phyloP scores from a whole-genome alignment of 2,888 invertebrate genomes.

The Chalcosyrphus nemorum region DNA sequence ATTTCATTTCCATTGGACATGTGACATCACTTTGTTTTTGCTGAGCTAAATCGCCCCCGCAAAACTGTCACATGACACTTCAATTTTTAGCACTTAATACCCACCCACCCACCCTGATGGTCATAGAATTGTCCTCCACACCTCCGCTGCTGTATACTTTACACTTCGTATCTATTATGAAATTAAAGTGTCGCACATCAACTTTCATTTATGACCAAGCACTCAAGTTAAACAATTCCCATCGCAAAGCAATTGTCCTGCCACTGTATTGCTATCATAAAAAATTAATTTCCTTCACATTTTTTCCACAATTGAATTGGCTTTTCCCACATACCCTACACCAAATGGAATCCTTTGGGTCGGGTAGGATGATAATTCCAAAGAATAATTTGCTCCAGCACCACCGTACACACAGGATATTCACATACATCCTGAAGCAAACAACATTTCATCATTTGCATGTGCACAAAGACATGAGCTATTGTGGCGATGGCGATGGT shows the following conservation, averaged over 20 bases:
- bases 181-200: slow-evolving; percentile 43
- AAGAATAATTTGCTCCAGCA: neutral
- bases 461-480: neutral
- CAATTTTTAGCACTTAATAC: neutral
- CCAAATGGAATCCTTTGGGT: slow-evolving; percentile 59
- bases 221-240: slow-evolving; percentile 55
- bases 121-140: neutral
- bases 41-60: neutral
- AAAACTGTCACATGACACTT: slow-evolving; percentile 1
- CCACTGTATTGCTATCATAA: slow-evolving; percentile 8
- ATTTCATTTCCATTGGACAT: neutral
- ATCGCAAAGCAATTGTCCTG: neutral
- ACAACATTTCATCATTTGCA: slow-evolving; percentile 36
- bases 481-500: too few species aligned
- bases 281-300: slow-evolving; percentile 44
- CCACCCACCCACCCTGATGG: neutral
- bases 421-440: neutral
- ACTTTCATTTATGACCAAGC: slow-evolving; percentile 34
- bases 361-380: slow-evolving; percentile 22
- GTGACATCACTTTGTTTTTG: too few species aligned
- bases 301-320: slow-evolving; percentile 53
- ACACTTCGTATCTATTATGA: slow-evolving; percentile 1
- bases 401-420: neutral
- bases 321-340: slow-evolving; percentile 22
- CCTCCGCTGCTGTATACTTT: neutral